Conservation (phyloP, 2,888 invertebrate species). For the Macropis europaea region DNA sequence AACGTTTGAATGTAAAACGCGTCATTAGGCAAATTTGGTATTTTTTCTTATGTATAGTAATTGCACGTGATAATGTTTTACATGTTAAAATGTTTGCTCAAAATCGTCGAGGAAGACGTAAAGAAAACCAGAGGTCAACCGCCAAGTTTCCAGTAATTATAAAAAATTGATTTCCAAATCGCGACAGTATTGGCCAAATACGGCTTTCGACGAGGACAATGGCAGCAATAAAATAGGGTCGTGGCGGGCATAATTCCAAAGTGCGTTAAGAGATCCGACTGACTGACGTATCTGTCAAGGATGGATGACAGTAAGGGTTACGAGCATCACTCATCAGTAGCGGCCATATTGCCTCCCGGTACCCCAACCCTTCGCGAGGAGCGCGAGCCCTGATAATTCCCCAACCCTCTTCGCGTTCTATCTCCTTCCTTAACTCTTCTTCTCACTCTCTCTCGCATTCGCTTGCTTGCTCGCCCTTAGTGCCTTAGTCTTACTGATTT, state of each 20-base stretch:
- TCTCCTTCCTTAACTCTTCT: constrained; percentile 46
- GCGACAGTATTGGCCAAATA: constrained; percentile 17
- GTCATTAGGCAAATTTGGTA: too few relatives aligned
- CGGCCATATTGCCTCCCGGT: constrained; percentile 77
- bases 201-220: constrained; percentile 40
- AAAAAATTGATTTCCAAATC: constrained; percentile 26
- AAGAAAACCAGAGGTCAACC: not conserved
- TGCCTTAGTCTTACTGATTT: constrained; percentile 72
- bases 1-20: too few relatives aligned
- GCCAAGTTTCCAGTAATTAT: constrained; percentile 31
- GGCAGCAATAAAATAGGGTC: constrained; percentile 66
- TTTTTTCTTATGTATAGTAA: too few relatives aligned
- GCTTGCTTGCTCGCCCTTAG: constrained; percentile 52
- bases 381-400: constrained; percentile 78
- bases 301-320: constrained; percentile 75
- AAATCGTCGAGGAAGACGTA: not conserved
- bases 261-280: constrained; percentile 68
- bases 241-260: constrained; percentile 67
- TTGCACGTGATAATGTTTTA: not conserved
- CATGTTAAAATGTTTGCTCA: too few relatives aligned
- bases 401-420: constrained; percentile 64
- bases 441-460: constrained; percentile 31
- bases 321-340: constrained; percentile 79
- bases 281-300: constrained; percentile 69
- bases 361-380: constrained; percentile 64